Conservation (phyloP, 2,797 vertebrate species). For the Halcyon smyrnensis region DNA sequence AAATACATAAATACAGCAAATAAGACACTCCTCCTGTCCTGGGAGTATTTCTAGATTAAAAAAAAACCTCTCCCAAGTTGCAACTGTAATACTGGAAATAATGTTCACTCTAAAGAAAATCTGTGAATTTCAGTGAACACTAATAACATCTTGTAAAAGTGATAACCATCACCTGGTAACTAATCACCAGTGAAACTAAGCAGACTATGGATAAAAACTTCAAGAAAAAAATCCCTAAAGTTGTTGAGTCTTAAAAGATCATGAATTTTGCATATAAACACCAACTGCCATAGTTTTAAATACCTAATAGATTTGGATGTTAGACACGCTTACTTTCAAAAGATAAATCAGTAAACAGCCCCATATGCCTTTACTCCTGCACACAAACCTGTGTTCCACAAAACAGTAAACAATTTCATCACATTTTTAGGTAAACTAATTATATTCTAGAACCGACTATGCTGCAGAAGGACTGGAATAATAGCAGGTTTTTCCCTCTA, state of each 20-base stretch:
- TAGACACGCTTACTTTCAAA: background rate
- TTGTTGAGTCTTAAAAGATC: background rate
- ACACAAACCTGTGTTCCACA: background rate
- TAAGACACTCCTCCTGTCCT: background rate
- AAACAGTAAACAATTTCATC: background rate
- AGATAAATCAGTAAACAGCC: background rate
- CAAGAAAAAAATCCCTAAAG: background rate
- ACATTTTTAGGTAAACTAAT: background rate
- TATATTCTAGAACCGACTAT: background rate
- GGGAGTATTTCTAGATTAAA: background rate
- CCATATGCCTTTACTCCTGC: background rate
- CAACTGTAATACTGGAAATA: background rate
- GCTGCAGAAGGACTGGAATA: background rate
- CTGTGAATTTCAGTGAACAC: background rate
- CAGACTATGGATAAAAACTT: background rate
- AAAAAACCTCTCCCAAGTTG: background rate
- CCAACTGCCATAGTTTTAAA: background rate
- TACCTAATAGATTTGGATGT: background rate
- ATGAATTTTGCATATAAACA: background rate
- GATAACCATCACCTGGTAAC: background rate
- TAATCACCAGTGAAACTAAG: background rate
- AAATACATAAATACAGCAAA: background rate
- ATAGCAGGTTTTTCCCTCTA: background rate
- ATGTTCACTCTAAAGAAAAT: background rate
- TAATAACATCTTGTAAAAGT: background rate